Percentiles rank a stretch among this genome's conserved stretches.
Conservation (phyloP, 2,113 vertebrate genomes). For the Labrus mixtus region DNA sequence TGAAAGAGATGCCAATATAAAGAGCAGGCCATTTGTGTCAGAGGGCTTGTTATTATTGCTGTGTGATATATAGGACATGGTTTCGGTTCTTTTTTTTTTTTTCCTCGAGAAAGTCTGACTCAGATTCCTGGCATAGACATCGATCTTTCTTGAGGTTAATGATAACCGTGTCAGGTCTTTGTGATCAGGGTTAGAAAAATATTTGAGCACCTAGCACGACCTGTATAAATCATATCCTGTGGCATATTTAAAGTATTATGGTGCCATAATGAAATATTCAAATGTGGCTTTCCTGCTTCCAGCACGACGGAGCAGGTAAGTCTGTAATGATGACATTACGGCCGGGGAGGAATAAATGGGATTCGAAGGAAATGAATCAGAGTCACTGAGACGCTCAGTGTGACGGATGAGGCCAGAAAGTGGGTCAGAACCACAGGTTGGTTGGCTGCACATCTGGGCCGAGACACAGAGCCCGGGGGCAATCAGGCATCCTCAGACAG, state of each 20-base stretch:
- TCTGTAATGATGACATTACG: conserved; percentile 65
- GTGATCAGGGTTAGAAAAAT: conserved; percentile 59
- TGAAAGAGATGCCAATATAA: conserved; percentile 41
- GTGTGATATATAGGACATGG: conserved; percentile 31
- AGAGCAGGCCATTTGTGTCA: conserved; percentile 44
- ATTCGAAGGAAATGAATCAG: conserved; percentile 61
- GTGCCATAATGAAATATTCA: conserved; percentile 78
- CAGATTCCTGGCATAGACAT: conserved; percentile 20
- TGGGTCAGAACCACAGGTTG: conserved; percentile 74
- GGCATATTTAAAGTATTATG: conserved; percentile 71
- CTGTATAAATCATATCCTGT: conserved; percentile 67
- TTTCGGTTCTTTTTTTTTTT: not conserved
- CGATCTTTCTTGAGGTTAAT: conserved; percentile 51
- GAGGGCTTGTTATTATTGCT: conserved; percentile 32
- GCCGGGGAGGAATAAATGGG: conserved; percentile 60
- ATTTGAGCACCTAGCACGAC: conserved; percentile 44
- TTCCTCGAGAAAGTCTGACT: conserved; percentile 25
- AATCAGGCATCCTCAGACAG: conserved; percentile 22
- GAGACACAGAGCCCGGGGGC: conserved; percentile 30
- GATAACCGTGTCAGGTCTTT: conserved; percentile 52
- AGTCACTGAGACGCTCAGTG: conserved; percentile 30
- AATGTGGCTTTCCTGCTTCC: conserved; percentile 41
- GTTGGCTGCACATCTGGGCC: conserved; percentile 61
- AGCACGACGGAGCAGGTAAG: conserved; percentile 48
- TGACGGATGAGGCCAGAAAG: conserved; percentile 71